Conservation (phyloP, 1,140 invertebrate genomes). For the Macrostomum lignano region DNA sequence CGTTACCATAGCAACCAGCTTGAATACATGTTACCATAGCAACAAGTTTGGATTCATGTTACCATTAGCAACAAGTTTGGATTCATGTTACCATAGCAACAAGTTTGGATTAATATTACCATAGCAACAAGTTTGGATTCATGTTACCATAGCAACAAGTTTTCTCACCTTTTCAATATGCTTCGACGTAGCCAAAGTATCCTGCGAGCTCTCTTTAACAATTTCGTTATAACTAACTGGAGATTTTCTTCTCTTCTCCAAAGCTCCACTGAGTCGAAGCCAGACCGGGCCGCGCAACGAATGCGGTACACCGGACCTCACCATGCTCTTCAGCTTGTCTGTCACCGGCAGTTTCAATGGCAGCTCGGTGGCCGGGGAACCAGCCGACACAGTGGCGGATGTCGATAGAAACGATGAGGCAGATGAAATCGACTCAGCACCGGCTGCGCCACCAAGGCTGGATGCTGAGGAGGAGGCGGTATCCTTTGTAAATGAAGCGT, state of each 20-base stretch:
- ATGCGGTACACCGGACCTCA: too few relatives aligned
- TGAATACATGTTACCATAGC: background rate
- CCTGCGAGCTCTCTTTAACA: slow-evolving; percentile 64
- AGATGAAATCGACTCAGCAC: too few relatives aligned
- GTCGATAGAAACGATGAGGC: too few relatives aligned
- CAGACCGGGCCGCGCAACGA: too few relatives aligned
- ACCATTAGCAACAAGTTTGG: slow-evolving; percentile 1
- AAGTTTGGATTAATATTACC: background rate
- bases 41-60: background rate
- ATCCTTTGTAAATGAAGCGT: slow-evolving; percentile 46
- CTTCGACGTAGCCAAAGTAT: slow-evolving; percentile 69
- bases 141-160: too few relatives aligned
- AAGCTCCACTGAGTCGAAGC: slow-evolving; percentile 57
- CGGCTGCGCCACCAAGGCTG: too few relatives aligned
- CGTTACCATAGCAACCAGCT: background rate
- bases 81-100: background rate
- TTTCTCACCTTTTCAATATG: slow-evolving; percentile 62
- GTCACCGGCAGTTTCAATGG: too few relatives aligned
- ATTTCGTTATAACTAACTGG: slow-evolving; percentile 75
- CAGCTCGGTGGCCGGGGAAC: too few relatives aligned
- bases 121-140: too few relatives aligned
- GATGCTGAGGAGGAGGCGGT: slow-evolving; percentile 69
- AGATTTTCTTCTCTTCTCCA: slow-evolving; percentile 37
- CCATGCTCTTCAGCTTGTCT: too few relatives aligned
- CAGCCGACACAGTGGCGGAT: too few relatives aligned